These are phyloP conservation scores for Lepus europaeus DNA, from an alignment of 2,113 vertebrate species.

Conservation along the genomic window DNA sequence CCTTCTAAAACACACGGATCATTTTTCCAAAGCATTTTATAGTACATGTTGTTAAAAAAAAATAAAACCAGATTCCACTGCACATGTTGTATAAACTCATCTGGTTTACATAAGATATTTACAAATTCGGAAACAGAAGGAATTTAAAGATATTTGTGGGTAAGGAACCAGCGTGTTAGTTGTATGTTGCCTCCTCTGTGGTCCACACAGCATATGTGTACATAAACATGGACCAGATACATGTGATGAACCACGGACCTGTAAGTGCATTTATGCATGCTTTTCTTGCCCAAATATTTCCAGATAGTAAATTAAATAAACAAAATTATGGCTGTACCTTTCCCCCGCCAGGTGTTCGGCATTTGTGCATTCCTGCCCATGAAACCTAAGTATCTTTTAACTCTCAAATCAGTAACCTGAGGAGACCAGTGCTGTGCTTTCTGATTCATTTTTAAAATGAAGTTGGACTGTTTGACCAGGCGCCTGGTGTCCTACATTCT, in stretches of 20 bases:
- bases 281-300: slow-evolving; percentile 82
- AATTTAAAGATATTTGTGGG: slow-evolving; percentile 65
- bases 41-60: slow-evolving; percentile 66
- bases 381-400: slow-evolving; percentile 55
- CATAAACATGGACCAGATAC: background rate
- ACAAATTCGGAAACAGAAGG: slow-evolving; percentile 71
- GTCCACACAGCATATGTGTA: background rate
- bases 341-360: slow-evolving; percentile 74
- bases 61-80: slow-evolving; percentile 66
- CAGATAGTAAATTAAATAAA: slow-evolving; percentile 83
- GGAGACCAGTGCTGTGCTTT: background rate
- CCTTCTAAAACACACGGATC: slow-evolving; percentile 12
- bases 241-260: background rate
- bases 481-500: background rate
- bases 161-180: slow-evolving; percentile 17
- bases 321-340: slow-evolving; percentile 70
- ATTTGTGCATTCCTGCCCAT: slow-evolving; percentile 7
- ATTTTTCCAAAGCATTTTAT: slow-evolving; percentile 67
- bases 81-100: slow-evolving; percentile 68
- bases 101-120: slow-evolving; percentile 78
- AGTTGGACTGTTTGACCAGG: slow-evolving; percentile 52
- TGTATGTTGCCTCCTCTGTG: background rate
- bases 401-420: slow-evolving; percentile 67
- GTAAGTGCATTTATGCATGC: slow-evolving; percentile 69
- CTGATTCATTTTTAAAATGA: slow-evolving; percentile 56